Percentiles rank a stretch among this genome's conserved stretches.
Evolutionary conservation across 2,797 vertebrate genomes (phyloP).

Genomic region (Amniataba percoides): DNA sequence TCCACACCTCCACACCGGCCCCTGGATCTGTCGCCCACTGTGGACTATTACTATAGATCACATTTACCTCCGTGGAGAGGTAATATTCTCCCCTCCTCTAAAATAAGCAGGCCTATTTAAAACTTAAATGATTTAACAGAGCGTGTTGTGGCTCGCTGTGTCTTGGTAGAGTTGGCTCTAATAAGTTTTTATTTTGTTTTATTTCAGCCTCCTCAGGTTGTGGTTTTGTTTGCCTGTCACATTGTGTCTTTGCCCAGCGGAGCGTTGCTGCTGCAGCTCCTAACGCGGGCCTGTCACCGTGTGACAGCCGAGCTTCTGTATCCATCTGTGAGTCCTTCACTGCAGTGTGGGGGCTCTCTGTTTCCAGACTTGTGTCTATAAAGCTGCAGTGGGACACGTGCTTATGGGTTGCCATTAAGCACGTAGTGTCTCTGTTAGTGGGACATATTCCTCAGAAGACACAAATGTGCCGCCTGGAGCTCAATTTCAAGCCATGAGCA

Average conservation of each 20-base stretch:
- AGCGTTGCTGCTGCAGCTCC: conserved; percentile 53
- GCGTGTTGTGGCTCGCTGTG: conserved; percentile 22
- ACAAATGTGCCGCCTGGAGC: conserved; percentile 12
- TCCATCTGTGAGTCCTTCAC: conserved; percentile 46
- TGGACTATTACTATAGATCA: conserved; percentile 52
- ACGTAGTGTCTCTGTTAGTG: not conserved
- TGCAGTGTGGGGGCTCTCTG: conserved; percentile 47
- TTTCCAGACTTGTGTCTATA: conserved; percentile 42
- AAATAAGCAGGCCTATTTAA: conserved; percentile 52
- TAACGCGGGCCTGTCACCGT: conserved; percentile 60
- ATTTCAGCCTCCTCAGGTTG: conserved; percentile 51
- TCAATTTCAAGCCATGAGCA: conserved; percentile 3
- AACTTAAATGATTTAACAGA: conserved; percentile 39
- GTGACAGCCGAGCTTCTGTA: conserved; percentile 64
- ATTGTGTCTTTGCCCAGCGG: conserved; percentile 54
- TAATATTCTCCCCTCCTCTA: conserved; percentile 41
- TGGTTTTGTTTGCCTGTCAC: conserved; percentile 70
- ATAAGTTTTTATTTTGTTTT: conserved; percentile 62
- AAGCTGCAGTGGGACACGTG: conserved; percentile 53
- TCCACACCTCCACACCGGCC: conserved; percentile 31
- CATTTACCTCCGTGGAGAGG: conserved; percentile 43
- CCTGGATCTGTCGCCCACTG: conserved; percentile 39
- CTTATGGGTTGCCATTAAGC: conserved; percentile 26
- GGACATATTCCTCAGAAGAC: conserved; percentile 8
- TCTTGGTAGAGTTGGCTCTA: conserved; percentile 31